phyloP scores from a whole-genome alignment of 2,797 vertebrate species.

The Sylvia borin region DNA sequence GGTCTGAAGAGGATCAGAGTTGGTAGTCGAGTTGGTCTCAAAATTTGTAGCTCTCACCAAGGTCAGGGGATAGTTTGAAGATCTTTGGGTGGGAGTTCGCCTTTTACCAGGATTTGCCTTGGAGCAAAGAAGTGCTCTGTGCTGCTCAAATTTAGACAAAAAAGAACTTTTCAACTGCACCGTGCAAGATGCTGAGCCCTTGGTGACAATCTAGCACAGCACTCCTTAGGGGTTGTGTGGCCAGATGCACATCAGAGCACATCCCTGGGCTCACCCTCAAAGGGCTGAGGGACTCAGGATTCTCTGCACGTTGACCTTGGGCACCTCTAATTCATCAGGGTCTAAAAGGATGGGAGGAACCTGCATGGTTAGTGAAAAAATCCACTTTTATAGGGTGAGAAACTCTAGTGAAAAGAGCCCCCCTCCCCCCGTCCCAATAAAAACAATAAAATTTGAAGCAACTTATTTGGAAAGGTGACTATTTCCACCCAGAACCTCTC shows the following conservation, averaged over 20 bases:
- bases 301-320: background rate
- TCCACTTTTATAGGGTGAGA: background rate
- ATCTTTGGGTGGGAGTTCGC: background rate
- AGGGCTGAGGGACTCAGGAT: background rate
- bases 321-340: background rate
- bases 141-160: background rate
- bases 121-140: background rate
- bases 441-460: background rate
- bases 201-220: background rate
- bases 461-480: background rate
- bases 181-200: background rate
- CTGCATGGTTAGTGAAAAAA: background rate
- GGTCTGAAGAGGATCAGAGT: background rate
- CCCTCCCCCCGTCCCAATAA: rapidly evolving
- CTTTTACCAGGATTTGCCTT: background rate
- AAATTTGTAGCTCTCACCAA: background rate
- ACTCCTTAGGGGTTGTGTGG: rapidly evolving
- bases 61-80: background rate
- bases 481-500: background rate
- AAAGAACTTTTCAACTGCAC: background rate
- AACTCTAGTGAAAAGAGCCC: background rate
- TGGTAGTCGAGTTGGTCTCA: background rate
- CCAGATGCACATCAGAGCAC: background rate
- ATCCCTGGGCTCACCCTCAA: background rate
- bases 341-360: background rate